Base-by-base conservation (phyloP, 2,113 vertebrate genomes). In the Nycticorax nycticorax region DNA sequence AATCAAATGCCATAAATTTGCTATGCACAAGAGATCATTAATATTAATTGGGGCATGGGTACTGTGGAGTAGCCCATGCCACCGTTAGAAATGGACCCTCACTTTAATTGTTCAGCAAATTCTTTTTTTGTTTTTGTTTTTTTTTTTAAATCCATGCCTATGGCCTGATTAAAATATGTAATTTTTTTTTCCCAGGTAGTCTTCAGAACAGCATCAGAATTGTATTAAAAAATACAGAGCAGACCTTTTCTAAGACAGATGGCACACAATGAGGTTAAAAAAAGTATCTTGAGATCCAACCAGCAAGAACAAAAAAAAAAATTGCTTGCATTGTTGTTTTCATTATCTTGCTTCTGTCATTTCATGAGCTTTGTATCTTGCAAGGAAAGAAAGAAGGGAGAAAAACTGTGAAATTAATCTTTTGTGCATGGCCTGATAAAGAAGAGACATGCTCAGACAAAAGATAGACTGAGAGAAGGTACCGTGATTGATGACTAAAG, bases 401-500 rank as follows among this genome's bases (percentile, higher is more conserved):
- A 99, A 99, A 98, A 99, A 98, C 99, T 99, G 99, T 99, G 99
- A 99, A 99, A 99, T 99, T 99, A 99, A 99, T 99, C 99, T 99
- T 99, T 99, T 99, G 99, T 99, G 99, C 98, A 98, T 98, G 98
- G 99, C 99, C 99, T 99, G 99, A 99, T 99, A 99, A 99, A 99
- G 99, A 98, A 98, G 98, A 99, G 99, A 99, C 99, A 99, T 99
- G 99, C 99, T 99, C 99, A 99, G 99, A 99, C 99, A 99, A 99
- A 99, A 99, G 99, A 99, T 98, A 98, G 99, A 99, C 99, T 99
- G 99, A 98, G 98, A 99, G 99, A 99, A 99, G 99, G 99, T 99
- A 98, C 98, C 75, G 98, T 99, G 99, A 99, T 99, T 99, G 99
- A 99, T 99, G 99, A 99, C 99, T 99, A 99, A 99, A 99, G 99